Percentiles rank a stretch among this genome's conserved stretches.
These are phyloP conservation scores for Samia ricini DNA, from an alignment of 1,140 invertebrate genomes.

Conservation along the genomic window DNA sequence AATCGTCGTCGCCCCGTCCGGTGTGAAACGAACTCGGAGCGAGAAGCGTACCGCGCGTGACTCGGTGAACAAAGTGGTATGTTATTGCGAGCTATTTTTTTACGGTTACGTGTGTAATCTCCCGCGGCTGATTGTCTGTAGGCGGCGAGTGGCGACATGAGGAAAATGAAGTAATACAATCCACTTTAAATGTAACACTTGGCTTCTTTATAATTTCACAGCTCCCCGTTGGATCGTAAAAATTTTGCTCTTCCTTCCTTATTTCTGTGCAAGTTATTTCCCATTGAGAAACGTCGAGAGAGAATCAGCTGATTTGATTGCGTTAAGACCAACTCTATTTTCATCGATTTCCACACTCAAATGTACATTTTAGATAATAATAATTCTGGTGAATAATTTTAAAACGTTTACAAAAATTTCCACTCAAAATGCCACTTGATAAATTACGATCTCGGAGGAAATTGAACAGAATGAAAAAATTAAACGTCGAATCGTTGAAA, in stretches of 20 bases:
- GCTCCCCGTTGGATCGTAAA: conserved; percentile 6
- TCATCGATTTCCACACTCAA: not conserved
- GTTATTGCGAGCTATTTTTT: conserved; percentile 30
- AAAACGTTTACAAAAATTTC: too few relatives aligned
- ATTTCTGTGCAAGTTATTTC: not conserved
- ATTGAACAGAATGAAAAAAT: too few relatives aligned
- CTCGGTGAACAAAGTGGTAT: conserved; percentile 15
- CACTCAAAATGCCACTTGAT: too few relatives aligned
- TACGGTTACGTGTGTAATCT: conserved; percentile 37
- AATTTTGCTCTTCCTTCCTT: not conserved
- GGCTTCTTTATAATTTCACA: conserved; percentile 12
- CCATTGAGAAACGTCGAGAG: not conserved
- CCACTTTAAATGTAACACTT: conserved; percentile 16
- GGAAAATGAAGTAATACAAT: conserved; percentile 8
- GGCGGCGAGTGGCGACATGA: conserved; percentile 6
- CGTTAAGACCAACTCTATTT: too few relatives aligned
- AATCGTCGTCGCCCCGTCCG: not conserved
- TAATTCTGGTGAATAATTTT: not conserved
- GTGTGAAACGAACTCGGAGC: not conserved
- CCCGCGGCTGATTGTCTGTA: conserved; percentile 7
- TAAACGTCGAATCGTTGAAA: too few relatives aligned
- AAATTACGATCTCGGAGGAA: too few relatives aligned
- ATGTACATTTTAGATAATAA: not conserved
- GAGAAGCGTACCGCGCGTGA: conserved; percentile 15
- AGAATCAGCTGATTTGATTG: too few relatives aligned